Evolutionary conservation across 2,888 invertebrate genomes (phyloP).

Genomic region (Sthenelais limicola): DNA sequence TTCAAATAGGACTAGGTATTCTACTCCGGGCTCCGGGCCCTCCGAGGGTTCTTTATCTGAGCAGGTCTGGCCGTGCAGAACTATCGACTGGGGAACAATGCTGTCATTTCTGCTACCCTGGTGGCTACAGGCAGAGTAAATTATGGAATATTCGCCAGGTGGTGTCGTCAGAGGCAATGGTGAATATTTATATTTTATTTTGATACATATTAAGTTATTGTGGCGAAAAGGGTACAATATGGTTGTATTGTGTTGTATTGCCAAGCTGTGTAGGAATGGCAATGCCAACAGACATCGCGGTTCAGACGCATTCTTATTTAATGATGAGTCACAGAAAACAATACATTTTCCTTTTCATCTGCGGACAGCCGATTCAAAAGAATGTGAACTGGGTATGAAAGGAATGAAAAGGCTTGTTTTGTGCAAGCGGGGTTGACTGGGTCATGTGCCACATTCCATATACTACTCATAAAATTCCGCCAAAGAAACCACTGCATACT

Average conservation of each 20-base stretch:
- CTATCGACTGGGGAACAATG: conserved; percentile 31
- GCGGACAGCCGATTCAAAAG: too few relatives aligned
- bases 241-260: neutral
- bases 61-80: conserved; percentile 22
- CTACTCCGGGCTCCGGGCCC: neutral
- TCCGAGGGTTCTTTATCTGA: conserved; percentile 28
- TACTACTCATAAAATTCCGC: too few relatives aligned
- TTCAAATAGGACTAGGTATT: too few relatives aligned
- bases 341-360: too few relatives aligned
- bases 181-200: neutral
- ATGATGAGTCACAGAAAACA: too few relatives aligned
- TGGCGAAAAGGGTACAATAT: neutral
- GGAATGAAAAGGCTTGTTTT: too few relatives aligned
- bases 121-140: neutral
- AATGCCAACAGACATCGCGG: neutral
- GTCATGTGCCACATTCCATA: too few relatives aligned
- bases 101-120: conserved; percentile 39
- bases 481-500: too few relatives aligned
- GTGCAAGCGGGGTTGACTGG: too few relatives aligned
- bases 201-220: neutral
- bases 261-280: neutral
- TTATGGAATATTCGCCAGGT: conserved; percentile 8
- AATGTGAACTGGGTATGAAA: too few relatives aligned
- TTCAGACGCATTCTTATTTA: too few relatives aligned
- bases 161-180: neutral